A percentile compares a stretch with the other conserved stretches of the same genome.
phyloP scores from a whole-genome alignment of 2,797 vertebrate species.

The Ctenosaura bakeri region DNA sequence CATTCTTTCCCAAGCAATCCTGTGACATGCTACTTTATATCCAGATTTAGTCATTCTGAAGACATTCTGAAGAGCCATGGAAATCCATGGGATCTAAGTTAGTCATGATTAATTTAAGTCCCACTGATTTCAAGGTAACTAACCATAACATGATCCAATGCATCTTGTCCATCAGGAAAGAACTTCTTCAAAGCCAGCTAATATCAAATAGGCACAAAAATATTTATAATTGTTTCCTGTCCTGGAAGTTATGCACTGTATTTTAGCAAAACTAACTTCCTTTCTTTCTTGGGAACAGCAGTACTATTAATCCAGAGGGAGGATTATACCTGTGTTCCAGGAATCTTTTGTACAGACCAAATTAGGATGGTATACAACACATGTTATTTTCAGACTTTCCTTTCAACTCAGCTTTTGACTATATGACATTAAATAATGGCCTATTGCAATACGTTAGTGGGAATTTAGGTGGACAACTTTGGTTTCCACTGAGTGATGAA shows the following conservation, averaged over 20 bases:
- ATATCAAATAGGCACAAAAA: not conserved
- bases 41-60: not conserved
- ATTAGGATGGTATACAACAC: not conserved
- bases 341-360: not conserved
- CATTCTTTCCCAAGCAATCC: not conserved
- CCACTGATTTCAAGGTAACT: not conserved
- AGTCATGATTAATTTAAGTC: not conserved
- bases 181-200: constrained; percentile 2
- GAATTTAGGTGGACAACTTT: constrained; percentile 1
- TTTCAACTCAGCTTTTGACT: not conserved
- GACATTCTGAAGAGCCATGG: not conserved
- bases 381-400: constrained; percentile 20
- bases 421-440: not conserved
- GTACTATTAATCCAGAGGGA: constrained; percentile 36
- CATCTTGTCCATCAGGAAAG: not conserved
- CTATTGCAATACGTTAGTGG: not conserved
- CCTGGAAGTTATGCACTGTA: constrained; percentile 27
- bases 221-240: constrained; percentile 11
- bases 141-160: not conserved
- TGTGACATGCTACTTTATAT: not conserved
- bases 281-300: not conserved
- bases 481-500: constrained; percentile 8
- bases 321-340: constrained; percentile 28
- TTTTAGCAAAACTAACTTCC: not conserved
- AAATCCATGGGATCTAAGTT: not conserved